A percentile compares a stretch with the other conserved stretches of the same genome.
These are phyloP conservation scores for Acanthacorydalis orientalis DNA, from an alignment of 2,888 invertebrate genomes.

Conservation along the genomic window DNA sequence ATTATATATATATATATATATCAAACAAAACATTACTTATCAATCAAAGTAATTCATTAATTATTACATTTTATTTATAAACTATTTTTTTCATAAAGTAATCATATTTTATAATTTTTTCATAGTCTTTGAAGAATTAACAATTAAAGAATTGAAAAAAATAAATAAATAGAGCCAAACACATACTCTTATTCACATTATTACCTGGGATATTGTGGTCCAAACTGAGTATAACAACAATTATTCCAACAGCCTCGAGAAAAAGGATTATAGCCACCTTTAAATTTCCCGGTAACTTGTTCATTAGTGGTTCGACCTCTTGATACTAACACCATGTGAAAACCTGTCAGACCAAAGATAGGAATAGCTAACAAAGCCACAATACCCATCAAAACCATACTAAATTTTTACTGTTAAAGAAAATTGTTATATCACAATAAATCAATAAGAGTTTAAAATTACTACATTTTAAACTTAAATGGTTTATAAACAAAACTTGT, in stretches of 20 bases:
- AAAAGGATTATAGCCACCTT: conserved; percentile 97
- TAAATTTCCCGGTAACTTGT: conserved; percentile 98
- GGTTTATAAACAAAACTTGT: no score
- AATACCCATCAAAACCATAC: conserved; percentile 81
- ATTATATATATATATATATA: no score
- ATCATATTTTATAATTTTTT: background rate
- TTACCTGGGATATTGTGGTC: conserved; percentile 94
- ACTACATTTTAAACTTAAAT: no score
- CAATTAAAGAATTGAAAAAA: background rate
- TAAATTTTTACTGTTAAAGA: conserved; percentile 20
- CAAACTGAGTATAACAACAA: conserved; percentile 89
- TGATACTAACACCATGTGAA: conserved; percentile 93
- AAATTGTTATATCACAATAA: no score
- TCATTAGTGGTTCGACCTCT: conserved; percentile 97
- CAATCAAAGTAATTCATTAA: no score
- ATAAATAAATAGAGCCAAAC: background rate
- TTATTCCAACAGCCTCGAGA: conserved; percentile 90
- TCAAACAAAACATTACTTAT: no score
- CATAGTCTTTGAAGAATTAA: conserved; percentile 4
- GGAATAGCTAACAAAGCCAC: conserved; percentile 87
- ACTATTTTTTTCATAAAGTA: background rate
- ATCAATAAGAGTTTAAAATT: no score
- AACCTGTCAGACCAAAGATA: conserved; percentile 92
- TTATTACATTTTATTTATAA: background rate
- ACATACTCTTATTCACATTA: conserved; percentile 6